Conservation (phyloP, 1,140 invertebrate species). For the Aphaenogaster rudis region DNA sequence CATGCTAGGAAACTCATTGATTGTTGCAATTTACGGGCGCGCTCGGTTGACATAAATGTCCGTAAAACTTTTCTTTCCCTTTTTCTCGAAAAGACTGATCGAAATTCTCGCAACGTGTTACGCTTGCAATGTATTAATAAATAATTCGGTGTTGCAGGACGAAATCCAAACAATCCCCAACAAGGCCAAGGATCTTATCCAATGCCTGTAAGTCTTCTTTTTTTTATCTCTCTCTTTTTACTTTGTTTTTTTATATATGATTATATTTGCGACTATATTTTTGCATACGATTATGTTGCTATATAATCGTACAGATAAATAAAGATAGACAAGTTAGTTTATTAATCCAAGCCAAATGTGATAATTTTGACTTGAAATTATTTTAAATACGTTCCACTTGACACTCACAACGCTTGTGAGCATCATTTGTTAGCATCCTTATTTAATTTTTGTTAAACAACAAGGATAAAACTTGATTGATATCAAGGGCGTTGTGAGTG, state of each 20-base stretch:
- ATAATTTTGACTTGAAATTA: neutral
- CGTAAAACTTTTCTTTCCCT: neutral
- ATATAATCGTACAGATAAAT: neutral
- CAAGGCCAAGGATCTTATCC: conserved; percentile 12
- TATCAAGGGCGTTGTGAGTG: too few relatives aligned
- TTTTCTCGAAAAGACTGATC: neutral
- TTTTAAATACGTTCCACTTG: neutral
- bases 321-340: neutral
- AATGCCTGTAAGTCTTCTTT: conserved; percentile 32
- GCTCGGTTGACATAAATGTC: neutral
- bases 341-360: neutral
- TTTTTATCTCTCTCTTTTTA: neutral
- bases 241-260: neutral
- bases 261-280: conserved; percentile 1
- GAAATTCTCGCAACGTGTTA: neutral
- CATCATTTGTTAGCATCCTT: too few relatives aligned
- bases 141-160: conserved; percentile 16
- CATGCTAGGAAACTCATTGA: too few relatives aligned
- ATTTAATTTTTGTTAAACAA: too few relatives aligned
- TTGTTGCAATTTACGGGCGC: too few relatives aligned
- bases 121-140: neutral
- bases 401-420: too few relatives aligned
- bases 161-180: conserved; percentile 11
- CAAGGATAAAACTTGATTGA: too few relatives aligned
- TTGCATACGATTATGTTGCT: neutral